These are phyloP conservation scores for Trichechus manatus DNA, from an alignment of 2,113 vertebrate genomes.

Conservation along the genomic window DNA sequence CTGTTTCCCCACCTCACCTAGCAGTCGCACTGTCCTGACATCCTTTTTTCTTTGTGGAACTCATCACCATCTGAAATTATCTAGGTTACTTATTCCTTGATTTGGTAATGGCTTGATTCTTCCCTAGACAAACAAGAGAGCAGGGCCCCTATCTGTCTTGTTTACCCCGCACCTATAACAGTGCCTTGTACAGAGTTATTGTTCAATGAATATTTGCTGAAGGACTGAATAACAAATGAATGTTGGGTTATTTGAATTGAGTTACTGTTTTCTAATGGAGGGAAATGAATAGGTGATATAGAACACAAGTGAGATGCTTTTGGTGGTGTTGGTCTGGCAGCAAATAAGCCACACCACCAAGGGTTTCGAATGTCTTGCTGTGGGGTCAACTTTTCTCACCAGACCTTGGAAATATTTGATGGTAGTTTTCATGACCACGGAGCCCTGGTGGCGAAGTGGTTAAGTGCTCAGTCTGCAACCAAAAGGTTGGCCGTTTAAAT, in stretches of 20 bases:
- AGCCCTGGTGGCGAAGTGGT: too few relatives aligned
- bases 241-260: background rate
- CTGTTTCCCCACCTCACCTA: fast-evolving
- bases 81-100: background rate
- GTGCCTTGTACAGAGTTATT: fast-evolving
- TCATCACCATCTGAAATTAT: background rate
- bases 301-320: background rate
- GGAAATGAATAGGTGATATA: background rate
- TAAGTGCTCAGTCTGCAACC: too few relatives aligned
- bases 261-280: background rate
- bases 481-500: too few relatives aligned
- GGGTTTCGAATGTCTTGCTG: background rate
- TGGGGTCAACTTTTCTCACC: background rate
- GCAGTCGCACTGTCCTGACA: fast-evolving
- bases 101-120: background rate
- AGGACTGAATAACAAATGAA: fast-evolving
- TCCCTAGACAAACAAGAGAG: background rate
- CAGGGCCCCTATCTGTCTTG: background rate
- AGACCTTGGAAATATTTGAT: background rate
- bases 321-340: fast-evolving
- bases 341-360: background rate
- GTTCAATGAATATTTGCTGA: background rate
- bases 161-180: too few relatives aligned
- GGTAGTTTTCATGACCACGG: background rate
- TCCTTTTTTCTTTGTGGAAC: background rate